Base-by-base conservation (phyloP, 1,140 invertebrate species). In the Onthophagus taurus region DNA sequence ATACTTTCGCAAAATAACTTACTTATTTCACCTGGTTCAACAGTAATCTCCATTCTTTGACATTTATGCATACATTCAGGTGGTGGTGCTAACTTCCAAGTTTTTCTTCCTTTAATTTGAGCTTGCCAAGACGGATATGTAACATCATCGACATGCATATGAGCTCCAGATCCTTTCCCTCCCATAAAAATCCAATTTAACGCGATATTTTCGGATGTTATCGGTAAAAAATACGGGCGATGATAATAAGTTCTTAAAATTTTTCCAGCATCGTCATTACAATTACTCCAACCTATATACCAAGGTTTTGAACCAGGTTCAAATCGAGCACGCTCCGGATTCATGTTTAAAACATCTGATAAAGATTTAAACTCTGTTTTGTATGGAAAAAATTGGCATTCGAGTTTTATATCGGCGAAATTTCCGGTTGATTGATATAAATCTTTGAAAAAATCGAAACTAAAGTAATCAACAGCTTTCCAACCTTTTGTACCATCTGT, bases 131-230 rank as follows among this genome's bases (percentile, higher is more conserved):
- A 95, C 7, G 92, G 85, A 62, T 88, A 75, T 29, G 78, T 72
- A 11, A 97, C 91, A 45, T 89, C 85, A 63, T 96, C 92, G 33
- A 96, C 89, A 65, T 97, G 92, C 81, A 96, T 85, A 52, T 92
- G 83, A 1, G 92, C 91, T 0, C 93, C 93, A 60, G 89, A 79
- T 24, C 92, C 91, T 1, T 85, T 80, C 21, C 84, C 89, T 0
- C 93, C 93, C 81, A 97, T 95, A 58, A 97, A 97, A 50, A 97
- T 89, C 92, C 92, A 97, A 67, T 93, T 90, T 0, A 85, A 77
- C 38, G 80, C 82, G 55, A 88, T 86, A 48, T 80, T 85, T 63
- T 94, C 89, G 0, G 90, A 81, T 2, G 77, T 76, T 30, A 65
- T 65, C 0, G 92, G 90, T 4, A 97, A 71, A 62, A 97, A 97